A percentile compares a stretch with the other conserved stretches of the same genome.
Conservation (phyloP, 92 coral and sea anemone genomes). For the Anthopleura xanthogrammica region DNA sequence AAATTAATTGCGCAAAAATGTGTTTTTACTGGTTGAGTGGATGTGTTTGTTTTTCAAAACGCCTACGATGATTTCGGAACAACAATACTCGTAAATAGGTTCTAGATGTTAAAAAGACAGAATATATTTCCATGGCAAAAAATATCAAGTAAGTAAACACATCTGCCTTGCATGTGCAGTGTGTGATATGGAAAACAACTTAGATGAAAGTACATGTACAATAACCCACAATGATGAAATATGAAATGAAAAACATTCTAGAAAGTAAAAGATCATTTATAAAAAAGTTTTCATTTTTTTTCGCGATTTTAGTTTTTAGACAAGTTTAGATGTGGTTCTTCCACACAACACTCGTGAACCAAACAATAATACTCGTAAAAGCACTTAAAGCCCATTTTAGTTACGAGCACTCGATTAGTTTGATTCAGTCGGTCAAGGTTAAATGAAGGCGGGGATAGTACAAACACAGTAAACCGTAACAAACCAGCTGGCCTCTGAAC, state of each 20-base stretch:
- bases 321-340: no score
- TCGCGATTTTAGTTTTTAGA: no score
- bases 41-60: no score
- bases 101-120: not conserved
- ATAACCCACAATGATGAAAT: no score
- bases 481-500: conserved; percentile 27
- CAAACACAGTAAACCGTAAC: conserved; percentile 29
- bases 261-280: no score
- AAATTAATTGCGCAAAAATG: not conserved
- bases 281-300: no score
- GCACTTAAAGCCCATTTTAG: not conserved
- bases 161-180: not conserved
- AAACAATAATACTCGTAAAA: not conserved
- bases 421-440: conserved; percentile 7
- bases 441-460: not conserved
- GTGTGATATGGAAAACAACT: not conserved
- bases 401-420: not conserved
- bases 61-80: no score
- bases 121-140: not conserved
- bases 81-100: not conserved
- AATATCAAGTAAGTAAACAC: not conserved
- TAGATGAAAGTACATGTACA: not conserved
- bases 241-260: no score
- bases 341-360: not conserved
- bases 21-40: not conserved